Percentiles rank a stretch among this genome's conserved stretches.
Evolutionary conservation across 2,797 vertebrate genomes (phyloP).

Genomic region (Pogoniulus pusillus): DNA sequence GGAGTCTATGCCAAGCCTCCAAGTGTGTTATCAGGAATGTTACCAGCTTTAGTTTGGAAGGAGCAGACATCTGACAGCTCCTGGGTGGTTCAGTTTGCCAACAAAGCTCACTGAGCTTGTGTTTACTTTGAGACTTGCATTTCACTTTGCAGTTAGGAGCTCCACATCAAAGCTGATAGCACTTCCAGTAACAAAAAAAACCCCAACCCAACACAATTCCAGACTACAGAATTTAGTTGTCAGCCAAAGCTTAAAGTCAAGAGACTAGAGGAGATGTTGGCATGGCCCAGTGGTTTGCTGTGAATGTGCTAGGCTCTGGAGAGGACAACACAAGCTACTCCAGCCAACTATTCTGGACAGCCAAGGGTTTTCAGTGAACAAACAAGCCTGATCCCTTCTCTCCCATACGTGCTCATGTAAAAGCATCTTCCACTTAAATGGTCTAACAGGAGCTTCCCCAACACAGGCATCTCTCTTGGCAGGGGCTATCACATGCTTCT

Average conservation of each 20-base stretch:
- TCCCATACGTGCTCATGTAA: accelerated
- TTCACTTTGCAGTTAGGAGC: background rate
- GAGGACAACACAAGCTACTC: background rate
- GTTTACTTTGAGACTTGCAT: background rate
- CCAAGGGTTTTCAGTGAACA: background rate
- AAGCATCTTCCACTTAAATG: background rate
- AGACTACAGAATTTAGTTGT: background rate
- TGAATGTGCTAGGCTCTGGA: background rate
- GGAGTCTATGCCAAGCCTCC: background rate
- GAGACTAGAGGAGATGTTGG: background rate
- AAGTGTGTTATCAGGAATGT: background rate
- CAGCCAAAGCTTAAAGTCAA: constrained; percentile 4
- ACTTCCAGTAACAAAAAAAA: background rate
- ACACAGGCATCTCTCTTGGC: background rate
- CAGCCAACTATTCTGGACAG: background rate
- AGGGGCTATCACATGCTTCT: background rate
- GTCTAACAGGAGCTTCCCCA: background rate
- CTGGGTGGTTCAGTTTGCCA: background rate
- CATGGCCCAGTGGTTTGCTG: background rate
- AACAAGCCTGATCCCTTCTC: background rate
- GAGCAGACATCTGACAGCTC: constrained; percentile 18
- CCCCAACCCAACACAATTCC: background rate
- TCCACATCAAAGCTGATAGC: constrained; percentile 8
- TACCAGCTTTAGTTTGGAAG: background rate
- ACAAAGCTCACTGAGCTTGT: background rate